These are phyloP conservation scores for Cervus canadensis DNA, from an alignment of 2,113 vertebrate genomes.

Conservation along the genomic window DNA sequence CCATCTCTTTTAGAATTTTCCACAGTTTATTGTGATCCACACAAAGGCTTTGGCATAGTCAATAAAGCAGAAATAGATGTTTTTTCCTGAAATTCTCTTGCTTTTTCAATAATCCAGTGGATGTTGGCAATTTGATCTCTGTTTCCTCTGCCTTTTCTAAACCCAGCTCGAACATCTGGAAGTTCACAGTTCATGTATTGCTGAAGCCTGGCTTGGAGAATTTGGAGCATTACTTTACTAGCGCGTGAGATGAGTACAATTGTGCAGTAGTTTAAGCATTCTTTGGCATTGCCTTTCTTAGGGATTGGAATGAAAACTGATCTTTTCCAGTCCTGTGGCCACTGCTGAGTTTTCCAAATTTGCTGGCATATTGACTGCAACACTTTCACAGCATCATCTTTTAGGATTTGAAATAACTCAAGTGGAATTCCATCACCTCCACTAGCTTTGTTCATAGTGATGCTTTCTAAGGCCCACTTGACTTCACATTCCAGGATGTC, in stretches of 20 bases:
- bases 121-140: background rate
- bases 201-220: background rate
- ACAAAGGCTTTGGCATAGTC: too few species aligned
- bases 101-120: background rate
- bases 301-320: background rate
- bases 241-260: background rate
- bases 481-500: background rate
- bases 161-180: background rate
- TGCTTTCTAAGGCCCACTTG: background rate
- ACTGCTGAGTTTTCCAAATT: too few species aligned
- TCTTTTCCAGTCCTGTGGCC: too few species aligned
- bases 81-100: background rate
- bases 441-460: background rate
- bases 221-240: background rate
- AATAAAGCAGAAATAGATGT: too few species aligned
- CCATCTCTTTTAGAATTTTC: background rate
- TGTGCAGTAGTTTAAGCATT: background rate
- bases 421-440: background rate
- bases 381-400: background rate
- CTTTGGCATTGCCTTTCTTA: background rate
- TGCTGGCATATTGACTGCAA: background rate
- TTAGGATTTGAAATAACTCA: background rate
- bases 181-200: background rate
- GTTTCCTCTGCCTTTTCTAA: background rate
- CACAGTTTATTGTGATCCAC: too few species aligned